Base-by-base conservation (phyloP, 2,888 invertebrate species). In the Acleris emargana region DNA sequence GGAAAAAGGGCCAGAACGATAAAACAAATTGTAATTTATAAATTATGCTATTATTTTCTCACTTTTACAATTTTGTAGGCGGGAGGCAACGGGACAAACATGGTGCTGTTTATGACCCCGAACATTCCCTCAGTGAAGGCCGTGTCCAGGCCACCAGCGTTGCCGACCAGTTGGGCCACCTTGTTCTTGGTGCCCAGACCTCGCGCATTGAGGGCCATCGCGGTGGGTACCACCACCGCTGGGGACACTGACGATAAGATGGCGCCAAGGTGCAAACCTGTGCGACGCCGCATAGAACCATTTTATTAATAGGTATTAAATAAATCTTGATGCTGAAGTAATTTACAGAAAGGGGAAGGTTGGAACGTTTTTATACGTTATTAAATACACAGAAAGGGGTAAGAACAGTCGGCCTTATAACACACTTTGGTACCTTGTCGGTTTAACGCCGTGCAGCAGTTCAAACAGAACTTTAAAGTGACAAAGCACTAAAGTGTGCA, bases 231-330 rank as follows among this genome's bases (percentile, higher is more conserved):
- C 5, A 99, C 96, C 4, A 99, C 97, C 1, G 99, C 99, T 4
- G 99, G 99, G 0, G 98, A 98, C 1, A 99, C 99, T 2, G 99
- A 99, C 0, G 98, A 96, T 62, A 98, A 93, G 58, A 97, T 96
- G 59, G 96, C 94, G 9, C 98, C 98, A 42, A 98, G 92, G 71
- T 98, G 94, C 63, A 97, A 93, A 45, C 94, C 94, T 94, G 76
- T 43, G 13, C 49, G 45, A 9, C 51, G 17, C 38, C 38, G 13
- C 13, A 38, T 38, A 13, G 0, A 13, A 13, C 1, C 13, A 13
- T 38, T 38, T 38, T 38, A 38, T 38, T 38, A 13, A 32, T 13
- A n/a, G n/a, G n/a, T n/a, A 32, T 9, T 28, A 2, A 9, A 9
- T 32, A 32, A 32, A 32, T 9, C 9, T 32, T 32, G 32, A 9